Conservation (phyloP, 1,140 invertebrate genomes). For the Conus betulinus region DNA sequence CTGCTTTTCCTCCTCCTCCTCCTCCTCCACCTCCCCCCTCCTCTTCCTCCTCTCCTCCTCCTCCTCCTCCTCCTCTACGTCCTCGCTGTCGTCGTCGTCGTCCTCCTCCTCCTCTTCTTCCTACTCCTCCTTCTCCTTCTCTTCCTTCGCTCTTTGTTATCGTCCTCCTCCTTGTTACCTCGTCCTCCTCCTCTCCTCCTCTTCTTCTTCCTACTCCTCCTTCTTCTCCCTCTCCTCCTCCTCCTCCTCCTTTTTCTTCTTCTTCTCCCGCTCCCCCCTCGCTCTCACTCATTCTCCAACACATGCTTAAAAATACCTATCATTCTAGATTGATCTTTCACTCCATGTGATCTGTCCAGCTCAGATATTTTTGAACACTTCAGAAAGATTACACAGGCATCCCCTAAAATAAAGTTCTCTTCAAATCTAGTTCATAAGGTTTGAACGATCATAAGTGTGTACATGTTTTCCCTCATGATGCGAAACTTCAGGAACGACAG, state of each 20-base stretch:
- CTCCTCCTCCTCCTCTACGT: neutral
- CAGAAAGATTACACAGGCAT: too few relatives aligned
- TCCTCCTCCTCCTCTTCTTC: neutral
- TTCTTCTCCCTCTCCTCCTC: neutral
- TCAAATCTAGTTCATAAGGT: too few relatives aligned
- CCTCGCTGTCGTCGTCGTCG: neutral
- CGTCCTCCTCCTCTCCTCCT: neutral
- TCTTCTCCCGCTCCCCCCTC: neutral
- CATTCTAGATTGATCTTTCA: too few relatives aligned
- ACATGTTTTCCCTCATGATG: too few relatives aligned
- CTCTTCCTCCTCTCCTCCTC: neutral
- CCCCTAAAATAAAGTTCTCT: too few relatives aligned
- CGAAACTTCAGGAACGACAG: too few relatives aligned
- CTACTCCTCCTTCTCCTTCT: neutral
- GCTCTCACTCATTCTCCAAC: too few relatives aligned
- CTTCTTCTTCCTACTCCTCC: neutral
- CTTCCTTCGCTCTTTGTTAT: neutral
- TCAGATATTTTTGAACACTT: too few relatives aligned
- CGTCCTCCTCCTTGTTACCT: neutral
- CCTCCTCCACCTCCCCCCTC: neutral
- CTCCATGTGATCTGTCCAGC: too few relatives aligned
- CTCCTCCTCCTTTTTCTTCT: neutral
- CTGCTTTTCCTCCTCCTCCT: too few relatives aligned
- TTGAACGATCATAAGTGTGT: too few relatives aligned
- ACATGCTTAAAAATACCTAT: too few relatives aligned